A percentile compares a stretch with the other conserved stretches of the same genome.
These are phyloP conservation scores for Sterna hirundo DNA, from an alignment of 2,113 vertebrate species.

Conservation along the genomic window DNA sequence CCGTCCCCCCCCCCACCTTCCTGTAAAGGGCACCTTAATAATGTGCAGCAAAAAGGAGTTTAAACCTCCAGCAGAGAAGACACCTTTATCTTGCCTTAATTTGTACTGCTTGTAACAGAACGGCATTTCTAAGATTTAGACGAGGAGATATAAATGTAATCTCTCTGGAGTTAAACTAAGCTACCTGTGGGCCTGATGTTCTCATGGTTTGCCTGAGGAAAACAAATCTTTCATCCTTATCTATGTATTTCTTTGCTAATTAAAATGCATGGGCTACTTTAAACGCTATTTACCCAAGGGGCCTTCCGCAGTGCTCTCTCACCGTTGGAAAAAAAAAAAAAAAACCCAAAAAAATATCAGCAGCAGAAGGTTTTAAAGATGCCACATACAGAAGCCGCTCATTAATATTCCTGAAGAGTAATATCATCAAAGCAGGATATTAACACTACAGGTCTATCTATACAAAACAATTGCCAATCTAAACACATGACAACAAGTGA, in stretches of 20 bases:
- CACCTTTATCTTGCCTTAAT: conserved; percentile 15
- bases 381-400: neutral
- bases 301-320: conserved; percentile 15
- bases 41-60: neutral
- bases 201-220: conserved; percentile 36
- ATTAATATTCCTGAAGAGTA: conserved; percentile 48
- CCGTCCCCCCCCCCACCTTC: neutral
- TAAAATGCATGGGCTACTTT: conserved; percentile 62
- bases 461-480: conserved; percentile 50
- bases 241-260: conserved; percentile 61
- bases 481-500: conserved; percentile 30
- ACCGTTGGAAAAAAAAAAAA: neutral
- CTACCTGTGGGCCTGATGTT: conserved; percentile 25
- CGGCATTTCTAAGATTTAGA: conserved; percentile 5
- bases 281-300: conserved; percentile 41
- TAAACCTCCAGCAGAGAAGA: conserved; percentile 7
- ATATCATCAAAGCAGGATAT: conserved; percentile 57
- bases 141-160: conserved; percentile 20
- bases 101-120: conserved; percentile 30
- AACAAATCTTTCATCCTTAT: conserved; percentile 59
- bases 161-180: conserved; percentile 38
- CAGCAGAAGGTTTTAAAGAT: conserved; percentile 2
- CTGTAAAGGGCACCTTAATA: neutral
- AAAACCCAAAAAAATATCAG: neutral
- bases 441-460: conserved; percentile 54